Base-by-base conservation (phyloP, 2,797 vertebrate species). In the Stomatorhinus walkeri region DNA sequence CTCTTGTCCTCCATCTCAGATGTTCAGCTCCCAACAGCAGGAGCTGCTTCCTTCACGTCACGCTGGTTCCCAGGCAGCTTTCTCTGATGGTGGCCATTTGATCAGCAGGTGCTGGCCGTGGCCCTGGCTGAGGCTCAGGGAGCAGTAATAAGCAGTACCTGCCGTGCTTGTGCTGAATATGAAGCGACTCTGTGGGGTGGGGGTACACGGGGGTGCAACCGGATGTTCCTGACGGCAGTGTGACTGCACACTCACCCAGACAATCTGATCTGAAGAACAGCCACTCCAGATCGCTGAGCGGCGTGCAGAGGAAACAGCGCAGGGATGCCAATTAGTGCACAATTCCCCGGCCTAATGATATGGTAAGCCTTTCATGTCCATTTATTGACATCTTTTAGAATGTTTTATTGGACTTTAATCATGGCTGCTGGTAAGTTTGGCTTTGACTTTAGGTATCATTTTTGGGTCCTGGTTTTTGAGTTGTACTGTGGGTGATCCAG, bases 301-400 rank as follows among this genome's bases (percentile, higher is more conserved):
- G 64, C 64, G 52, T 88, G 88, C 81, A 90, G 61, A 87, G 87
- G 89, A 85, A 91, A 90, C 87, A 68, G 81, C 88, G 87, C 79
- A 28, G 61, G 89, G 90, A 89, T 89, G 87, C 19, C 52, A 89
- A 92, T 91, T 89, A 90, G 91, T 89, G 89, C 89, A 87, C 49
- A 90, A 90, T 92, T 90, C 91, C 72, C 88, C 89, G 12, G 90
- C 89, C 91, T 92, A 92, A 92, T 93, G 92, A 91, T 91, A 90
- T 89, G 16, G 28, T 8, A 72, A 40, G 76, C 19, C 46, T 87
- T 87, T 85, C 49, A 32, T 52, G 46, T 52, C 48, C 48, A 85
- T 85, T 36, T 72, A 32, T 72, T 72, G 9, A 72, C 64, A 36
- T 72, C 28, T 36, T 36, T 72, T 72, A 36, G 64, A 72, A 72